These are phyloP conservation scores for Aptenodytes patagonicus DNA, from an alignment of 2,113 vertebrate genomes.

Conservation along the genomic window DNA sequence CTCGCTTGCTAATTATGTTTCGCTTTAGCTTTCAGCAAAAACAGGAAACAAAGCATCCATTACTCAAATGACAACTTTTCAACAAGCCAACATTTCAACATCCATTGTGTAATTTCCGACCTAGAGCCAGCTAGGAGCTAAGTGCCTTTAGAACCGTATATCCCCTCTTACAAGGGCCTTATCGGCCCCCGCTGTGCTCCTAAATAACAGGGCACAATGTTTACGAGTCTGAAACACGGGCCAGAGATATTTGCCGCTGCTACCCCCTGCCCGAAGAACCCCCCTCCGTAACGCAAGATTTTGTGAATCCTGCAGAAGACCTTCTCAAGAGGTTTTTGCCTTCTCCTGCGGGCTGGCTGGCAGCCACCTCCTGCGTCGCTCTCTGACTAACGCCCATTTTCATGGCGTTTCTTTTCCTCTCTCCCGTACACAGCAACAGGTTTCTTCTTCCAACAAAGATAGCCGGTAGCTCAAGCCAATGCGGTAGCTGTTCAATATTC, in stretches of 20 bases:
- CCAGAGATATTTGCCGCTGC: neutral
- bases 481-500: neutral
- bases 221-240: neutral
- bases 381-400: neutral
- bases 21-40: conserved; percentile 77
- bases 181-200: neutral
- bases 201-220: neutral
- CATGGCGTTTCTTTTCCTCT: neutral
- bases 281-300: neutral
- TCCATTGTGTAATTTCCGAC: conserved; percentile 82
- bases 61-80: conserved; percentile 81
- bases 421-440: neutral
- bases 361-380: neutral
- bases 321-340: neutral
- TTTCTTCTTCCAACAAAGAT: neutral
- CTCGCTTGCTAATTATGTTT: conserved; percentile 78
- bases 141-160: conserved; percentile 54
- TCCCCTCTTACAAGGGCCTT: neutral
- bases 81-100: conserved; percentile 81
- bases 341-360: neutral
- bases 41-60: conserved; percentile 84
- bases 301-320: neutral
- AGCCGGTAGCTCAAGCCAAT: neutral
- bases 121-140: conserved; percentile 67
- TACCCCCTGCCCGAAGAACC: neutral